These are phyloP conservation scores for Arizona elegans DNA, from an alignment of 2,113 vertebrate genomes.

Conservation along the genomic window DNA sequence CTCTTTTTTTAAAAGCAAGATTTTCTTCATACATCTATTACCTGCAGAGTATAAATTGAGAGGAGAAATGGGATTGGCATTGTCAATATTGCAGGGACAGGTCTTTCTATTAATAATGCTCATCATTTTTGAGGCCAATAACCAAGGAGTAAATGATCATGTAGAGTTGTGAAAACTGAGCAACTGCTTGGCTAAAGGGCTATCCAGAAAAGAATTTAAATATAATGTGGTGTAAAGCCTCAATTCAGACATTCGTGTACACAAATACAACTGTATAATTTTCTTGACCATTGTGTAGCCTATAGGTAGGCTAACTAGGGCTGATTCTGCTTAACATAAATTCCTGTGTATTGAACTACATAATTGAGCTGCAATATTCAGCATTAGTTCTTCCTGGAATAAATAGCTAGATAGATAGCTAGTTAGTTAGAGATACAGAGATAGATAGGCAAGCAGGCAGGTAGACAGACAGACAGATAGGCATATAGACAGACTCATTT, in stretches of 20 bases:
- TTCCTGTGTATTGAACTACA: background rate
- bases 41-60: background rate
- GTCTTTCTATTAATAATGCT: background rate
- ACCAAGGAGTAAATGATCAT: background rate
- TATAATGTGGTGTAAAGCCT: background rate
- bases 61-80: background rate
- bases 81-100: background rate
- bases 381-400: background rate
- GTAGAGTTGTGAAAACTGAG: background rate
- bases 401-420: background rate
- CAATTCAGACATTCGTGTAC: background rate
- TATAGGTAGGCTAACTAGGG: background rate
- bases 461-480: background rate
- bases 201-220: background rate
- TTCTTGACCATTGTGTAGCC: background rate
- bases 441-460: background rate
- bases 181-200: background rate
- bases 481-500: background rate
- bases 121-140: background rate
- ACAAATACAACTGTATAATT: background rate
- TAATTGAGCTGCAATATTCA: background rate
- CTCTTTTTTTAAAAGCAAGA: background rate
- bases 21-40: background rate
- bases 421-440: background rate
- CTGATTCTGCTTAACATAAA: background rate